Evolutionary conservation across 2,888 invertebrate species (phyloP).

Genomic region (Portevinia maculata): DNA sequence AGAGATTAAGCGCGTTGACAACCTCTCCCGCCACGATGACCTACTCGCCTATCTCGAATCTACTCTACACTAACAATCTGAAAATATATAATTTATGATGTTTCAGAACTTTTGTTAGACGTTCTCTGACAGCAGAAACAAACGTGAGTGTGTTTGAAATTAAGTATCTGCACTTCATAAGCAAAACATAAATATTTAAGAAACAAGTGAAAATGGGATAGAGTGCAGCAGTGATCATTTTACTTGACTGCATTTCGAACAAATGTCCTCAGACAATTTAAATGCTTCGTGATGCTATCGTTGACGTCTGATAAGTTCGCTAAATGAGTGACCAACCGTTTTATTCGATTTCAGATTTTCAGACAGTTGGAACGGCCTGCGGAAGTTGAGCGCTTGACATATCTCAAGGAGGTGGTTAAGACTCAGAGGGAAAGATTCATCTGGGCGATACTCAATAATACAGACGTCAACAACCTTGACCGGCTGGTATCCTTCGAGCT

Average conservation of each 20-base stretch:
- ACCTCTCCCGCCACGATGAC: constrained; percentile 6
- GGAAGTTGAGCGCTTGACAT: constrained; percentile 87
- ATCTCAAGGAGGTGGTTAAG: constrained; percentile 85
- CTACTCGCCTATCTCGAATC: background rate
- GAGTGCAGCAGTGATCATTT: constrained; percentile 37
- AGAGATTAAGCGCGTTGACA: constrained; percentile 48
- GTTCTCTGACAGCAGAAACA: background rate
- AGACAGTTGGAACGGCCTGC: constrained; percentile 90
- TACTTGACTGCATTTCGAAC: constrained; percentile 14
- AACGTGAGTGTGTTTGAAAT: background rate
- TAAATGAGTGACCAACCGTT: background rate
- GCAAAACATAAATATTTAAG: constrained; percentile 27
- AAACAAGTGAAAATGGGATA: background rate
- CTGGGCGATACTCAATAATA: constrained; percentile 85
- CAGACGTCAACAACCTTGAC: constrained; percentile 84
- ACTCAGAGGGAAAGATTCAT: constrained; percentile 85
- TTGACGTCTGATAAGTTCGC: background rate
- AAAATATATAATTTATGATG: constrained; percentile 48
- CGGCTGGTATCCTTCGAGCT: constrained; percentile 84
- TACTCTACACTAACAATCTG: background rate
- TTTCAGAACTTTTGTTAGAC: constrained; percentile 17
- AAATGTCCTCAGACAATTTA: constrained; percentile 12
- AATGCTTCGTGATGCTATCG: constrained; percentile 24
- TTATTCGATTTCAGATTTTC: constrained; percentile 86
- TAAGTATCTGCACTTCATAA: constrained; percentile 34